phyloP scores from a whole-genome alignment of 2,888 invertebrate species.

The Apocheima hispidaria region DNA sequence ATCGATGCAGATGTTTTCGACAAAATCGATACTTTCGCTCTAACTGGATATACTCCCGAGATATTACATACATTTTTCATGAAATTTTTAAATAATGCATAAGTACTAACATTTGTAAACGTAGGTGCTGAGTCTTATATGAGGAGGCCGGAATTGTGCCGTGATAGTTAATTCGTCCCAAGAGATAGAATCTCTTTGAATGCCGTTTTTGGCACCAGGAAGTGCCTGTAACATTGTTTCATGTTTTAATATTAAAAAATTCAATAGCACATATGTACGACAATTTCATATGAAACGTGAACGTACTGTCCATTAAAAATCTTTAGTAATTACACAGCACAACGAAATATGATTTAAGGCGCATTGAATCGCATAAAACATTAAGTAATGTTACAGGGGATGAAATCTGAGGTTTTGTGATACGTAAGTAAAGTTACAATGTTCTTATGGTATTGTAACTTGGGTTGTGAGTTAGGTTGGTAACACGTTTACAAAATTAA shows the following conservation, averaged over 20 bases:
- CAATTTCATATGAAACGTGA: background rate
- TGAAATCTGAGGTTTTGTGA: slow-evolving; percentile 16
- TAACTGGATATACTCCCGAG: too few species aligned
- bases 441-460: background rate
- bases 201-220: slow-evolving; percentile 40
- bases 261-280: background rate
- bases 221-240: slow-evolving; percentile 8
- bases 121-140: slow-evolving; percentile 21
- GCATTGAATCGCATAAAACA: background rate
- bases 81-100: background rate
- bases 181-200: slow-evolving; percentile 57
- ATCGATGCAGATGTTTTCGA: background rate
- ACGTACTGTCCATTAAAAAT: background rate
- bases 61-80: background rate
- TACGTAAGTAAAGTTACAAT: slow-evolving; percentile 18
- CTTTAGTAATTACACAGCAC: background rate
- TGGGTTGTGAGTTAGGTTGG: slow-evolving; percentile 20
- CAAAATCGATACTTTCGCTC: background rate
- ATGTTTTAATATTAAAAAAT: background rate
- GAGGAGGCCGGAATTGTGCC: slow-evolving; percentile 26
- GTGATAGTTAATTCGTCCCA: slow-evolving; percentile 54
- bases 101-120: background rate
- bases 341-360: background rate
- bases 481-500: slow-evolving; percentile 3
- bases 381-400: slow-evolving; percentile 11